A percentile compares a stretch with the other conserved stretches of the same genome.
These are phyloP conservation scores for Esox niger DNA, from an alignment of 2,113 vertebrate genomes.

Conservation along the genomic window DNA sequence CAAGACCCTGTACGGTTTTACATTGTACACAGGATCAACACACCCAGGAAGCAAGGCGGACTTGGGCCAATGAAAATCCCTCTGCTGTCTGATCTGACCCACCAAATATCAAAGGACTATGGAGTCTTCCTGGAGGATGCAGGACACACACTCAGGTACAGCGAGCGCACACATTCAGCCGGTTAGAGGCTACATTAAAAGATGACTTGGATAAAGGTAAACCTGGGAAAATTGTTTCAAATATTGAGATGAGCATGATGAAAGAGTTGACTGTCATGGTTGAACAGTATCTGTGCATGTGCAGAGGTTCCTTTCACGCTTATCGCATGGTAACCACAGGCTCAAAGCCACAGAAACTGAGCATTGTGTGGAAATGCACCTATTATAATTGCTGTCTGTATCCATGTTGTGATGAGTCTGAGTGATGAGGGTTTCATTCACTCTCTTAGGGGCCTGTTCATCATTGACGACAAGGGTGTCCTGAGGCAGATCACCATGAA, in stretches of 20 bases:
- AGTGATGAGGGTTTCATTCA: constrained; percentile 4
- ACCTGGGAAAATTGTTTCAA: too few relatives aligned
- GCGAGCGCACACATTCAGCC: background rate
- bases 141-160: constrained; percentile 89
- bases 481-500: constrained; percentile 97
- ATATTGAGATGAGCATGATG: too few relatives aligned
- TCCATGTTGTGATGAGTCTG: too few relatives aligned
- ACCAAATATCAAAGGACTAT: constrained; percentile 96
- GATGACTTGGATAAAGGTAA: background rate
- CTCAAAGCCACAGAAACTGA: too few relatives aligned
- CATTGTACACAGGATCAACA: constrained; percentile 85
- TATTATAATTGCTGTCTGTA: too few relatives aligned
- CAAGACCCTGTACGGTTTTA: too few relatives aligned
- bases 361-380: too few relatives aligned
- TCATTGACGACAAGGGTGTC: constrained; percentile 89
- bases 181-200: background rate
- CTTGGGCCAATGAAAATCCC: constrained; percentile 91
- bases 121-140: constrained; percentile 95
- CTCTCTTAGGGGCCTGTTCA: constrained; percentile 89
- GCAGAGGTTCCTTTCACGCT: too few relatives aligned
- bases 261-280: too few relatives aligned
- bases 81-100: constrained; percentile 90
- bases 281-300: too few relatives aligned
- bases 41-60: constrained; percentile 90
- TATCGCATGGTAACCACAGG: too few relatives aligned